phyloP scores from a whole-genome alignment of 2,888 invertebrate genomes.

The Dicranocentrus wangi region DNA sequence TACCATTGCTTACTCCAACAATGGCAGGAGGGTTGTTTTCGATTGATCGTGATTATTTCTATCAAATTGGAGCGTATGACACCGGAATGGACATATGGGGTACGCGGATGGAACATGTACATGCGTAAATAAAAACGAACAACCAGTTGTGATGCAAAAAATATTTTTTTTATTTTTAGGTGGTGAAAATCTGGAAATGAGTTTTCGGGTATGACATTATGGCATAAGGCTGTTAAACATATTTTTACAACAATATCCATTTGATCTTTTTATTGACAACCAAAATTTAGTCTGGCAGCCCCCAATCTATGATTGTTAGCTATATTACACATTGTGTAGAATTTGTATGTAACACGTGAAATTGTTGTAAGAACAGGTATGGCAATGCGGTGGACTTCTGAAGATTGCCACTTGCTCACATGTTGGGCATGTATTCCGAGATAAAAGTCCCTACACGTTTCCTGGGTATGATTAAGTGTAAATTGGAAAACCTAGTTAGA shows the following conservation, averaged over 20 bases:
- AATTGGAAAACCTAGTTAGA: constrained; percentile 4
- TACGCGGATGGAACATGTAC: too few species aligned
- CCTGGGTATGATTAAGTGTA: constrained; percentile 80
- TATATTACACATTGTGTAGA: too few species aligned
- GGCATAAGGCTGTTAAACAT: too few species aligned
- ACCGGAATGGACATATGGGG: constrained; percentile 99
- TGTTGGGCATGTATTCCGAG: constrained; percentile 90
- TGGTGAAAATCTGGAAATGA: constrained; percentile 77
- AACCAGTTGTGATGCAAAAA: too few species aligned
- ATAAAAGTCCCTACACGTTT: constrained; percentile 98
- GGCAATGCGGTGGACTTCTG: constrained; percentile 77
- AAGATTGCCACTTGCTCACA: constrained; percentile 76
- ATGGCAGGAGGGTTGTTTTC: constrained; percentile 90
- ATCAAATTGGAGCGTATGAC: constrained; percentile 97
- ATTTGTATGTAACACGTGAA: too few species aligned
- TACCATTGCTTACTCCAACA: constrained; percentile 94
- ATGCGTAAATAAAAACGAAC: too few species aligned
- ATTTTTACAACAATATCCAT: too few species aligned
- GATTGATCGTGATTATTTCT: constrained; percentile 96
- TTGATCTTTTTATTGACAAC: not conserved
- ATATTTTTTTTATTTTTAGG: constrained; percentile 38
- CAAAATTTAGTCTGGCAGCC: too few species aligned
- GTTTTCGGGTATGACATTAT: constrained; percentile 75
- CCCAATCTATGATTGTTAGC: too few species aligned
- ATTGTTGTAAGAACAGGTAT: constrained; percentile 74